Base-by-base conservation (phyloP, 2,888 invertebrate genomes). In the Tachystola acroxantha region DNA sequence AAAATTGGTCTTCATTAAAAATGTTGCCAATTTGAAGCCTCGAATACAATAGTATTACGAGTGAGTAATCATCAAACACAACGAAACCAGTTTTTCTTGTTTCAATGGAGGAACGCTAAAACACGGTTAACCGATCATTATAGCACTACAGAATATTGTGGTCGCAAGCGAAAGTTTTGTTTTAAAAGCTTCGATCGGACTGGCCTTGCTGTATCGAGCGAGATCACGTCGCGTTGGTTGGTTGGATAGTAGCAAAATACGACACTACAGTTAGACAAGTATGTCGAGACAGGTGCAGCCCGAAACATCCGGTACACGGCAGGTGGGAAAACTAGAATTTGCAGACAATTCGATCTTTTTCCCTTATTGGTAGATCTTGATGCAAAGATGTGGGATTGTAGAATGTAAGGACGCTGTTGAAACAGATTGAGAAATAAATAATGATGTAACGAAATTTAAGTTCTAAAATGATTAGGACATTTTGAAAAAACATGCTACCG, bases 91-190 rank as follows among this genome's bases (percentile, higher is more conserved):
- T 16, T 16, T 27, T 11, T 12, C 27, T 27, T 27, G 10, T 27
- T 27, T 27, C 7, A 27, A 27, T 27, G 11, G 11, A 27, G 12
- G 5, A 29, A 7, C 13, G n/a, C 13, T 7, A 20, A 22, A 22
- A 24, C n/a, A 14, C 14, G 13, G 34, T 34, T 29, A 38, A 24
- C 11, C 26, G 26, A 32, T 37, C 32, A 26, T 30, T 33, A 32
- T 10, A 31, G 32, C 14, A 36, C 29, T 6, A 20, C 13, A 25
- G 12, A 7, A 24, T 7, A 22, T 26, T 37, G 25, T 34, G 32
- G 25, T 32, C 11, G 7, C 35, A 14, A 62, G 68, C 63, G 67
- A 67, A 67, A 67, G 67, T 67, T 60, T 40, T 40, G 20, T 31
- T 31, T 16, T 43, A 39, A 46, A 40, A 34, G 36, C 41, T 47